phyloP scores from a whole-genome alignment of 2,113 vertebrate genomes.

The Calidris pygmaea region DNA sequence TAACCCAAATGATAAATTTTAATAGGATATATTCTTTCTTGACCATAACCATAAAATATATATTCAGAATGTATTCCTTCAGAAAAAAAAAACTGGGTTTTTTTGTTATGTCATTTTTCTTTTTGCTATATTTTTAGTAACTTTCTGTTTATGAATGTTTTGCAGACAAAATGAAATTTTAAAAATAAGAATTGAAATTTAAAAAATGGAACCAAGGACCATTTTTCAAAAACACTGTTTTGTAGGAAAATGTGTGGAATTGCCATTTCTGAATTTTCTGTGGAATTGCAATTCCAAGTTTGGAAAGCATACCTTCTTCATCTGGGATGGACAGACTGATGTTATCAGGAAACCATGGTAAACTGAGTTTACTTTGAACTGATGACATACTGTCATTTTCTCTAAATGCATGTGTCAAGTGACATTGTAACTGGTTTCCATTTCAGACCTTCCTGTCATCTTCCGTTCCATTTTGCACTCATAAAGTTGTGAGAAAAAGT shows the following conservation, averaged over 20 bases:
- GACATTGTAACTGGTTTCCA: neutral
- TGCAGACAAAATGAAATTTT: neutral
- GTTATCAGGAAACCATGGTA: neutral
- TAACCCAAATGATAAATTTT: neutral
- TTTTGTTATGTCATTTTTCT: neutral
- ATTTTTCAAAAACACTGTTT: neutral
- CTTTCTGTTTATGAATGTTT: neutral
- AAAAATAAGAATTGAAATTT: neutral
- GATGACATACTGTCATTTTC: slow-evolving; percentile 5
- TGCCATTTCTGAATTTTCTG: neutral
- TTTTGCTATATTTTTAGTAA: neutral
- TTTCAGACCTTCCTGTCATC: neutral
- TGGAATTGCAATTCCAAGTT: slow-evolving; percentile 19
- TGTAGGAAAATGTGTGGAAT: neutral
- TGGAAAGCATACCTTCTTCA: slow-evolving; percentile 18
- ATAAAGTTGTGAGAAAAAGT: neutral
- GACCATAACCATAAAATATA: neutral
- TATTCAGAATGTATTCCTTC: neutral
- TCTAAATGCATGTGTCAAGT: neutral
- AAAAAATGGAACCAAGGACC: neutral
- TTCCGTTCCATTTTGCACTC: neutral
- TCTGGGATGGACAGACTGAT: slow-evolving; percentile 6
- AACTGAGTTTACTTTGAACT: slow-evolving; percentile 36
- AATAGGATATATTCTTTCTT: neutral
- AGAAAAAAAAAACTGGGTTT: neutral